These are phyloP conservation scores for Arnoldichthys spilopterus DNA, from an alignment of 2,797 vertebrate species.

Conservation along the genomic window DNA sequence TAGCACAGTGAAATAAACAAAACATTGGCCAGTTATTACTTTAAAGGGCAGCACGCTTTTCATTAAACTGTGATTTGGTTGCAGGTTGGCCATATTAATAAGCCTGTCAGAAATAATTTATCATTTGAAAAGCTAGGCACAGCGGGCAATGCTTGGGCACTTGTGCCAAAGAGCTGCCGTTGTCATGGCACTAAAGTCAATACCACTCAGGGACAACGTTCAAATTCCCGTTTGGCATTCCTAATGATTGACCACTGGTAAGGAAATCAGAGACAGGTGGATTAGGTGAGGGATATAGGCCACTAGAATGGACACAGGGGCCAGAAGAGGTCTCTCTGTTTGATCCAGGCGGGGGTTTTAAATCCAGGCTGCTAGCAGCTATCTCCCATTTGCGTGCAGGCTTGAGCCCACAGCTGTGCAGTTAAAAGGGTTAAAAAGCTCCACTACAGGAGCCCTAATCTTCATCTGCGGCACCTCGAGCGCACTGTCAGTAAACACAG, in stretches of 20 bases:
- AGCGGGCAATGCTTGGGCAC: slow-evolving; percentile 28
- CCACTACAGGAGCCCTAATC: not conserved
- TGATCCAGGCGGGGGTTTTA: slow-evolving; percentile 29
- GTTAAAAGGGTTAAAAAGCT: slow-evolving; percentile 24
- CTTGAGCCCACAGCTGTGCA: not conserved
- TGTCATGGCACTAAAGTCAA: slow-evolving; percentile 22
- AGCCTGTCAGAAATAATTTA: slow-evolving; percentile 50
- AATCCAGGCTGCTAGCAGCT: slow-evolving; percentile 21
- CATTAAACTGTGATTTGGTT: slow-evolving; percentile 11
- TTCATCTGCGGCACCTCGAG: not conserved
- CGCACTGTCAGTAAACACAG: not conserved
- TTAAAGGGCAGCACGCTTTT: not conserved
- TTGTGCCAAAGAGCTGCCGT: slow-evolving; percentile 28
- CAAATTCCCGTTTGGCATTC: not conserved
- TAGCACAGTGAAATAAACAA: too few relatives aligned
- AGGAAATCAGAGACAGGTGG: not conserved
- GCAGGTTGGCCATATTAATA: slow-evolving; percentile 56
- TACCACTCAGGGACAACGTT: slow-evolving; percentile 6
- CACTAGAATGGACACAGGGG: not conserved
- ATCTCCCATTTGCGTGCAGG: not conserved
- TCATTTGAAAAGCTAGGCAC: slow-evolving; percentile 32
- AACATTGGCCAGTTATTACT: too few relatives aligned
- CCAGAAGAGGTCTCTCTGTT: not conserved
- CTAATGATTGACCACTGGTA: not conserved
- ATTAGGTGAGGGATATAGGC: not conserved